Evolutionary conservation across 2,888 invertebrate species (phyloP).

Genomic region (Eustalomyia histrio): DNA sequence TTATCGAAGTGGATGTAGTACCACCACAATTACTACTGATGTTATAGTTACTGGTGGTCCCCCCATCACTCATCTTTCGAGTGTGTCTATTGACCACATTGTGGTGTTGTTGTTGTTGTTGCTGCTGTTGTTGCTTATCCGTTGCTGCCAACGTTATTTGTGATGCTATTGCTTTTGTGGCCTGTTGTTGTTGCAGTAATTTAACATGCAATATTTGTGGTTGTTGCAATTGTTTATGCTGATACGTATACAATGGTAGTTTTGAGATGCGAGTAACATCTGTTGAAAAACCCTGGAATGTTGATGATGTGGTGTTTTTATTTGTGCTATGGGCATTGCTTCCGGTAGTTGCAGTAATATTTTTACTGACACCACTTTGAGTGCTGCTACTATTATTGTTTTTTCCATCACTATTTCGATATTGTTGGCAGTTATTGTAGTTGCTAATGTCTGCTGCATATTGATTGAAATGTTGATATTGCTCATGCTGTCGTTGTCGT

Average conservation of each 20-base stretch:
- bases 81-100: conserved; percentile 45
- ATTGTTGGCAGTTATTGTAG: conserved; percentile 24
- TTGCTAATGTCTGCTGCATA: conserved; percentile 63
- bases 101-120: conserved; percentile 46
- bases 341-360: conserved; percentile 42
- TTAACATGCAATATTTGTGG: conserved; percentile 69
- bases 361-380: conserved; percentile 12
- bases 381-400: conserved; percentile 27
- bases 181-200: conserved; percentile 68
- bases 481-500: conserved; percentile 62
- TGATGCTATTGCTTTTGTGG: conserved; percentile 67
- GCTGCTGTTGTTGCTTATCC: conserved; percentile 53
- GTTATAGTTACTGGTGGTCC: conserved; percentile 37
- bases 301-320: conserved; percentile 30
- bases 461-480: conserved; percentile 66
- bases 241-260: conserved; percentile 68
- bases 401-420: background rate
- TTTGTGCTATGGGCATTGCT: conserved; percentile 45
- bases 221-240: conserved; percentile 69
- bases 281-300: conserved; percentile 65
- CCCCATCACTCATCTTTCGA: conserved; percentile 31
- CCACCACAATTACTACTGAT: conserved; percentile 34
- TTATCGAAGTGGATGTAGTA: conserved; percentile 47
- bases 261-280: conserved; percentile 69
- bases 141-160: conserved; percentile 58